Evolutionary conservation across 2,888 invertebrate species (phyloP).

Genomic region (Pteria penguin): DNA sequence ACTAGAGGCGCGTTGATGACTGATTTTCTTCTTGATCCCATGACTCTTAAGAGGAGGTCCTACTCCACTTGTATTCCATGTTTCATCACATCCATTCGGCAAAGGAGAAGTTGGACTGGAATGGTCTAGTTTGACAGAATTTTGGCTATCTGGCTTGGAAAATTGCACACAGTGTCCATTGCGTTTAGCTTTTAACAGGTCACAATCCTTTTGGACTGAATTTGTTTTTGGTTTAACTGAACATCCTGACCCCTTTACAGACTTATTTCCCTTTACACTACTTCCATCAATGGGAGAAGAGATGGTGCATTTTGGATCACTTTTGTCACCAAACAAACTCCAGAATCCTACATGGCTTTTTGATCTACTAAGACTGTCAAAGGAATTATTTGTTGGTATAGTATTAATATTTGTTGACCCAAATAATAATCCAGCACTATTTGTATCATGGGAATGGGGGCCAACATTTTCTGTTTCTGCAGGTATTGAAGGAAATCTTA

Average conservation of each 20-base stretch:
- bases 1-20: conserved; percentile 26
- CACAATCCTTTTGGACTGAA: neutral
- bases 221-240: neutral
- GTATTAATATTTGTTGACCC: conserved; percentile 24
- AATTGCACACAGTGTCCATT: conserved; percentile 13
- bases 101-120: neutral
- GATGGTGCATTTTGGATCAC: neutral
- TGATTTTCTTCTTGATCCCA: conserved; percentile 3
- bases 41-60: neutral
- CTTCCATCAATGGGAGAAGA: neutral
- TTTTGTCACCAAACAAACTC: conserved; percentile 21
- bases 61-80: neutral
- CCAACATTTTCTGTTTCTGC: neutral
- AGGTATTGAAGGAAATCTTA: conserved; percentile 1
- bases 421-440: conserved; percentile 49
- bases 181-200: neutral
- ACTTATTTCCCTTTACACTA: neutral
- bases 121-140: neutral
- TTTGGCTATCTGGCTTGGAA: neutral
- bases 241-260: neutral
- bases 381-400: neutral
- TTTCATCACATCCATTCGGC: neutral
- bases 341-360: conserved; percentile 14
- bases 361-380: neutral
- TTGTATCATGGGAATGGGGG: neutral